A percentile compares a stretch with the other conserved stretches of the same genome.
Evolutionary conservation across 2,797 vertebrate genomes (phyloP).

Genomic region (Falco biarmicus): DNA sequence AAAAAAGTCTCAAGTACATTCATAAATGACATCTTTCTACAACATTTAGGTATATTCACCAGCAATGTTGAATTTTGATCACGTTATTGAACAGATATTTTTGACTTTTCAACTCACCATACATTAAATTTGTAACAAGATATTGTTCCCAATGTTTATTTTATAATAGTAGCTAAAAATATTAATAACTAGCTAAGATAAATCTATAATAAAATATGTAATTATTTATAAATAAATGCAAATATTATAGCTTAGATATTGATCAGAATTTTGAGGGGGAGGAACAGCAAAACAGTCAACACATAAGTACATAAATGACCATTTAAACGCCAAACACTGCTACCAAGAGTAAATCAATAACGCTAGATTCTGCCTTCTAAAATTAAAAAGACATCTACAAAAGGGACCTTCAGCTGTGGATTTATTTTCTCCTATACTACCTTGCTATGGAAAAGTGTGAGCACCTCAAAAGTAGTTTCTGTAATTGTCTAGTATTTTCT

Average conservation of each 20-base stretch:
- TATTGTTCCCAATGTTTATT: neutral
- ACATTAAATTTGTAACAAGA: neutral
- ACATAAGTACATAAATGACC: neutral
- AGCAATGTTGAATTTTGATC: neutral
- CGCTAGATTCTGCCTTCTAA: neutral
- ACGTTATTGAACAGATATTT: neutral
- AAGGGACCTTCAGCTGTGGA: neutral
- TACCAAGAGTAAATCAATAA: neutral
- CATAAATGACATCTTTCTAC: neutral
- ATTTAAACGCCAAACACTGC: neutral
- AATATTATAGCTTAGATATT: neutral
- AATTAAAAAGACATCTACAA: neutral
- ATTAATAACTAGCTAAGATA: neutral
- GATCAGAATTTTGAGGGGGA: neutral
- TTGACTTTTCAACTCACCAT: neutral
- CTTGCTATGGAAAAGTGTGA: neutral
- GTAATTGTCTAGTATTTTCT: neutral
- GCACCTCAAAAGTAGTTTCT: neutral
- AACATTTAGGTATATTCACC: neutral
- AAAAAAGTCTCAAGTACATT: neutral
- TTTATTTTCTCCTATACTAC: neutral
- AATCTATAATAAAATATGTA: neutral
- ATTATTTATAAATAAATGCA: neutral
- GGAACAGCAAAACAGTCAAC: neutral
- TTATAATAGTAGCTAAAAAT: neutral